Base-by-base conservation (phyloP, 2,113 vertebrate genomes). In the Xiphias gladius region DNA sequence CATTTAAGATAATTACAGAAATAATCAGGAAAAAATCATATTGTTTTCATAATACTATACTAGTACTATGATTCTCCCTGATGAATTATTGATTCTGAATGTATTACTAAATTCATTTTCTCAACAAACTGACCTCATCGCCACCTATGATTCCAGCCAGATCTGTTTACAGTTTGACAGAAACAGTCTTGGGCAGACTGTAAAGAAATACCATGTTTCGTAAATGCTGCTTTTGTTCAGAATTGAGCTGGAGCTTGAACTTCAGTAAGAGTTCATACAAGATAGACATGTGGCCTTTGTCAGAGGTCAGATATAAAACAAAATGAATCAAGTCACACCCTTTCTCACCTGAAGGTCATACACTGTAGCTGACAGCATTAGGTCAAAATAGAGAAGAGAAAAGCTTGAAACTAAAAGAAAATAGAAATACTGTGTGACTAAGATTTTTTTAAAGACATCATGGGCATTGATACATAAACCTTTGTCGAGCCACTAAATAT, bases 1-100 rank as follows among this genome's bases (percentile, higher is more conserved):
- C 46, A 70, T 48, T 80, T 79, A 12, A 75, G 57, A 55, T 64
- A 58, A 58, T 89, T 32, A 74, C 6, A 81, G 30, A 78, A 79
- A 74, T 62, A 81, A 72, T 69, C 24, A 80, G 30, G n/a, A 69
- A 73, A 65, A 80, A 64, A 12, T 11, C 5, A 35, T 39, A 22
- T 62, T 71, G 30, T 67, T 73, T 79, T 64, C 35, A 50, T 79
- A 66, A 63, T 19, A 10, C 37, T 20, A 39, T 32, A 62, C 22
- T 71, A 63, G 62, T 57, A 57, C n/a, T 24, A n/a, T 65, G 58
- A 85, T 46, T 64, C 46, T 68, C 7, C 46, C 26, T 57, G 70
- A 85, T 85, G 39, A 37, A 78, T 82, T 76, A 62, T 66, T 83
- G 71, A 85, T 81, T 86, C 11, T 71, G 48, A 77, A 57, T 79